phyloP scores from a whole-genome alignment of 2,888 invertebrate genomes.

The Nebria salina region DNA sequence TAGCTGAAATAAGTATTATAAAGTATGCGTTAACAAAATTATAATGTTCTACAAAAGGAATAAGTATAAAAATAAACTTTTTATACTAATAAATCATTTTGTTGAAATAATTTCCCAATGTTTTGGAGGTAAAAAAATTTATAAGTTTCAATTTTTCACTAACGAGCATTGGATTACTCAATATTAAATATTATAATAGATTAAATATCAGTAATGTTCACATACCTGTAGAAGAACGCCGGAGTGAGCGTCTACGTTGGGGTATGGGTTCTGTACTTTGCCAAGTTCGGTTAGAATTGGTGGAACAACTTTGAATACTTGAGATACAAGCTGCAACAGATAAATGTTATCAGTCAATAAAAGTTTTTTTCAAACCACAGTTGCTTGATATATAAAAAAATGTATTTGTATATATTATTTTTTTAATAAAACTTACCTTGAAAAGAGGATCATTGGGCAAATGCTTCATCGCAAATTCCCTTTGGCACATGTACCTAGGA shows the following conservation, averaged over 20 bases:
- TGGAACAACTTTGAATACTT: slow-evolving; percentile 92
- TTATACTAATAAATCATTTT: neutral
- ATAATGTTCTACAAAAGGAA: neutral
- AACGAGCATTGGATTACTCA: neutral
- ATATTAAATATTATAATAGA: too few species aligned
- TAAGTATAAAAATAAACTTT: neutral
- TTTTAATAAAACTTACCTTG: slow-evolving; percentile 65
- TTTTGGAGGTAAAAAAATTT: slow-evolving; percentile 10
- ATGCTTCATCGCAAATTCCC: slow-evolving; percentile 94
- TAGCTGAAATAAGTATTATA: neutral
- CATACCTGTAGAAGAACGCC: slow-evolving; percentile 88
- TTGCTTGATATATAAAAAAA: too few species aligned
- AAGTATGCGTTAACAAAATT: neutral
- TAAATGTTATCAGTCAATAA: slow-evolving; percentile 30
- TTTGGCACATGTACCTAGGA: slow-evolving; percentile 90
- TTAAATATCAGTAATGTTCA: slow-evolving; percentile 33
- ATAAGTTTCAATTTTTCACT: slow-evolving; percentile 10
- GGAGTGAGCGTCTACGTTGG: slow-evolving; percentile 97
- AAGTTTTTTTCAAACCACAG: too few species aligned
- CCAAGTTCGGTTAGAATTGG: slow-evolving; percentile 91
- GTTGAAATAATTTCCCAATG: neutral
- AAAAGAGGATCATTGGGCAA: slow-evolving; percentile 91
- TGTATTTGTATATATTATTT: too few species aligned
- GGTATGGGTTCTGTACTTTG: slow-evolving; percentile 98
- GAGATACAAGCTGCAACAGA: slow-evolving; percentile 77